Conservation (phyloP, 2,113 vertebrate species). For the Rutilus rutilus region DNA sequence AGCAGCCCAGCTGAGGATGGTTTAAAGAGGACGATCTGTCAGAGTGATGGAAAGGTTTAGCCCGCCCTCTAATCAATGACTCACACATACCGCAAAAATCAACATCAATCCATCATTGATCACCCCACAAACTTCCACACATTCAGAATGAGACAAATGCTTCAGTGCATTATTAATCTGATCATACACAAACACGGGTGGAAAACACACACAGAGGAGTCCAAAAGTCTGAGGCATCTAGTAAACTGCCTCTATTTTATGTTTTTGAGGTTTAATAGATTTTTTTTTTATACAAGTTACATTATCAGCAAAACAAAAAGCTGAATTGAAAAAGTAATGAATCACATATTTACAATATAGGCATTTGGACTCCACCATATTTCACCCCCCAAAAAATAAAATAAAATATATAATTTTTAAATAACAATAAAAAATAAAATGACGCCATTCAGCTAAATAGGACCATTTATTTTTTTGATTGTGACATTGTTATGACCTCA, state of each 20-base stretch:
- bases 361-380: background rate
- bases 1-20: conserved; percentile 38
- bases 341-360: background rate
- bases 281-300: background rate
- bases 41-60: conserved; percentile 32
- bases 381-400: background rate
- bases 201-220: background rate
- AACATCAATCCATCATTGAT: conserved; percentile 11
- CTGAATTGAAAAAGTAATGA: background rate
- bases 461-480: background rate
- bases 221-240: background rate
- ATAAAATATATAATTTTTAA: background rate
- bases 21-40: conserved; percentile 13
- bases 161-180: background rate
- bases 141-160: background rate
- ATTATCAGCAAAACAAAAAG: background rate
- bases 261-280: too few relatives aligned
- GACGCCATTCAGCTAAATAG: too few relatives aligned
- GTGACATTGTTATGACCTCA: background rate
- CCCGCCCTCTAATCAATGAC: background rate
- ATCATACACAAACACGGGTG: background rate
- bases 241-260: background rate
- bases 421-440: background rate
- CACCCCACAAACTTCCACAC: background rate
- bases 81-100: background rate